A percentile compares a stretch with the other conserved stretches of the same genome.
Conservation (phyloP, 2,888 invertebrate genomes). For the Thymelicus sylvestris region DNA sequence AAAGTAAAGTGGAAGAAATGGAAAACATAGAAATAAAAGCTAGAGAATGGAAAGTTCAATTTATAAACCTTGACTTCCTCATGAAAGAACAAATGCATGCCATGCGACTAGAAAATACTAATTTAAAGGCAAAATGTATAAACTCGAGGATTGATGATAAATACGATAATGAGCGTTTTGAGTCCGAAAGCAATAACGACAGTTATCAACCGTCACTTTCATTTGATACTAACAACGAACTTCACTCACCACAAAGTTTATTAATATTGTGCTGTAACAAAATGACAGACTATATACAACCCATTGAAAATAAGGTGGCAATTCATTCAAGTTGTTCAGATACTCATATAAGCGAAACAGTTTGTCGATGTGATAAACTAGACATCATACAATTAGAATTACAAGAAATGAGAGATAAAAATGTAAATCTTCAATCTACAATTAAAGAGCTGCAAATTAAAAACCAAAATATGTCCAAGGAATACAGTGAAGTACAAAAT, state of each 20-base stretch:
- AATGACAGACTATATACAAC: constrained; percentile 59
- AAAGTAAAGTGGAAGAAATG: constrained; percentile 58
- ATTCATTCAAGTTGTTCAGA: constrained; percentile 45
- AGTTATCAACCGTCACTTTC: constrained; percentile 35
- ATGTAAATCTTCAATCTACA: constrained; percentile 49
- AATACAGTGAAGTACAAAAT: constrained; percentile 58
- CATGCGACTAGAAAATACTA: constrained; percentile 58
- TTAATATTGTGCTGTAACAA: constrained; percentile 66
- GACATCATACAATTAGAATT: constrained; percentile 38
- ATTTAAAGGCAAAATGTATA: constrained; percentile 50
- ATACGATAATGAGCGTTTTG: constrained; percentile 1
- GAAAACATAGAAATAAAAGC: constrained; percentile 57
- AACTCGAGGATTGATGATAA: constrained; percentile 37
- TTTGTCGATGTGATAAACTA: constrained; percentile 43
- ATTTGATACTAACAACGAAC: constrained; percentile 41
- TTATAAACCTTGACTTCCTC: constrained; percentile 50
- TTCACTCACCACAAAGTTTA: constrained; percentile 64
- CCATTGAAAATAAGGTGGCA: constrained; percentile 50
- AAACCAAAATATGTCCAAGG: constrained; percentile 59
- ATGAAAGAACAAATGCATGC: constrained; percentile 59
- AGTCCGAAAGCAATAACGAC: constrained; percentile 28
- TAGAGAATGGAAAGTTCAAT: constrained; percentile 58
- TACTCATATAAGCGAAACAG: constrained; percentile 39
- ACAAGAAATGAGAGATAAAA: constrained; percentile 52
- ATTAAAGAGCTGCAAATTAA: constrained; percentile 53